Base-by-base conservation (phyloP, 53 echinoderm and acorn worm species). In the Astropecten irregularis region DNA sequence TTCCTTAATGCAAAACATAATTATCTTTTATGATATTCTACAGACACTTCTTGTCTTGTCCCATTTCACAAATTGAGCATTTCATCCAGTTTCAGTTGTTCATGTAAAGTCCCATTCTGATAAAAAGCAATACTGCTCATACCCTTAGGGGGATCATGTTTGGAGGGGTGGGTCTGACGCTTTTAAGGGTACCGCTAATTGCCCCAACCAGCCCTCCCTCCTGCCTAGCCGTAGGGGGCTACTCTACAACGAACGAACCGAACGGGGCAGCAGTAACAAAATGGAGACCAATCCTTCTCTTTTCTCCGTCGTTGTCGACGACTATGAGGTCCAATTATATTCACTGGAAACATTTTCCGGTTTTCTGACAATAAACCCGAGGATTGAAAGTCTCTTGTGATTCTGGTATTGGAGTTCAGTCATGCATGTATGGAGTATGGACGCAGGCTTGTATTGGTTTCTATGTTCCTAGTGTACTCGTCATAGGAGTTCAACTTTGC, bases 141-240 rank as follows among this genome's bases (percentile, higher is more conserved):
- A 25, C 42, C 60, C 79, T 20, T 31, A 29, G 30, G 79, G 79
- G 60, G 18, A 27, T n/a, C 76, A 9, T n/a, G n/a, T 42, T 22
- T 10, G 61, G 42, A 61, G 79, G 62, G 79, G 79, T 49, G 62
- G 61, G 62, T 62, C 79, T 44, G 38, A 62, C 30, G 31, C 79
- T 79, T 62, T 79, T 49, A 46, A 79, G 79, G 46, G 62, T 69
- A 62, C 61, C 62, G 79, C 79, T 79, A 79, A 79, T 79, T 79
- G 60, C 62, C 79, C 63, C 40, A 79, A 59, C 79, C 79, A 79
- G 46, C 79, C 62, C 79, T 60, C 79, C 79, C 79, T 79, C 46
- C 46, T 48, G 47, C 62, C 79, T 76, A 40, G 76, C 76, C 76
- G 5, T 14, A 76, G 76, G 76, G 76, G 56, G 25, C 36, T 9